phyloP scores from a whole-genome alignment of 2,797 vertebrate genomes.

The Falco novaeseelandiae region DNA sequence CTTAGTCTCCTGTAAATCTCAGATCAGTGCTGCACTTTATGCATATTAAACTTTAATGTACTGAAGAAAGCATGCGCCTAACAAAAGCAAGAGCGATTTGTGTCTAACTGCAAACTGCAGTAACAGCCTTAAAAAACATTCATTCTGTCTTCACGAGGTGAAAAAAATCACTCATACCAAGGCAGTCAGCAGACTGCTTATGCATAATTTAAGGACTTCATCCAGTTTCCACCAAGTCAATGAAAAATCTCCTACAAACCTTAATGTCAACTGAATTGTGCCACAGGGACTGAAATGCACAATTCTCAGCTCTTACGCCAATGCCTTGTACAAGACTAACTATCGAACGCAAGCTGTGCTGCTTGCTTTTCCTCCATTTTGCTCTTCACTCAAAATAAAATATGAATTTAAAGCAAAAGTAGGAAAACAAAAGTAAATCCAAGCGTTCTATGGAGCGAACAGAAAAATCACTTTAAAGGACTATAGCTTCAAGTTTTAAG shows the following conservation, averaged over 20 bases:
- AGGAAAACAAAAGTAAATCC: background rate
- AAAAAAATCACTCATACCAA: background rate
- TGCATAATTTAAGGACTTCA: slow-evolving; percentile 19
- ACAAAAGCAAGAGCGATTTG: background rate
- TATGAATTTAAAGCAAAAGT: background rate
- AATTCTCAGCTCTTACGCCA: background rate
- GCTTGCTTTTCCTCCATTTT: background rate
- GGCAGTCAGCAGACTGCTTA: background rate
- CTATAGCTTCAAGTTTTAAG: rapidly evolving
- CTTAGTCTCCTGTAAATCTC: background rate
- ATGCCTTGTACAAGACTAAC: background rate
- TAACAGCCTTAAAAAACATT: background rate
- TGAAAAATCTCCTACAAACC: background rate
- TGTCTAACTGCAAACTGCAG: background rate
- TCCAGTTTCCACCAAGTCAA: background rate
- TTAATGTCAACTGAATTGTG: background rate
- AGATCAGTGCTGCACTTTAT: background rate
- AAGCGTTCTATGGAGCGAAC: background rate
- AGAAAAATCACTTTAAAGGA: background rate
- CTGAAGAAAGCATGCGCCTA: rapidly evolving
- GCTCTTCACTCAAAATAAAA: background rate
- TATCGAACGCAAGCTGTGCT: background rate
- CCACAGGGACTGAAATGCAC: background rate
- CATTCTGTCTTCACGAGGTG: background rate
- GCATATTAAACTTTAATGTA: background rate